phyloP scores from a whole-genome alignment of 2,797 vertebrate species.

The Epinephelus malabaricus region DNA sequence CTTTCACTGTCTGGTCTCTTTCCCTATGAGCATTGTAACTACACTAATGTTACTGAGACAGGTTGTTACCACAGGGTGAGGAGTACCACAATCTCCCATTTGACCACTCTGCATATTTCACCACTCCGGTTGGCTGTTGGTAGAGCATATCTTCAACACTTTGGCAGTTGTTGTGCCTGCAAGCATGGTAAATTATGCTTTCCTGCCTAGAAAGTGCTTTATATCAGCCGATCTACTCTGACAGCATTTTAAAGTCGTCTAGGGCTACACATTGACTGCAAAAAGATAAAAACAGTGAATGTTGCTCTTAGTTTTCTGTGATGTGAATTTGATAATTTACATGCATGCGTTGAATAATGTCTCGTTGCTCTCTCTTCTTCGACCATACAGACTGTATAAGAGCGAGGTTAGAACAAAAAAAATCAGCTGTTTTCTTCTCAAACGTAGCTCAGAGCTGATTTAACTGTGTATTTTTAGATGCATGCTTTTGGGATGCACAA shows the following conservation, averaged over 20 bases:
- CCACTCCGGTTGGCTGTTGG: conserved; percentile 52
- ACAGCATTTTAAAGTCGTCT: conserved; percentile 61
- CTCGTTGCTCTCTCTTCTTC: conserved; percentile 35
- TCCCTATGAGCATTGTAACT: conserved; percentile 25
- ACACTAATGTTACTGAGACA: not conserved
- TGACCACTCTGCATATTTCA: conserved; percentile 46
- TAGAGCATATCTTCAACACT: conserved; percentile 46
- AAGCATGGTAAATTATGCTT: conserved; percentile 57
- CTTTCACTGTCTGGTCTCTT: conserved; percentile 28
- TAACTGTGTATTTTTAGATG: conserved; percentile 59
- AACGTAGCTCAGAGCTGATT: conserved; percentile 31
- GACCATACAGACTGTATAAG: conserved; percentile 29
- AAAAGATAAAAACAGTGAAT: conserved; percentile 61
- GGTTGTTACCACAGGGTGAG: conserved; percentile 28
- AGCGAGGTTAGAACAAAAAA: conserved; percentile 52
- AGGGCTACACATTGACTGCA: conserved; percentile 70
- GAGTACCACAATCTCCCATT: conserved; percentile 26
- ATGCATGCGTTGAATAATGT: conserved; percentile 61
- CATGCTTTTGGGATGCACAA: conserved; percentile 63
- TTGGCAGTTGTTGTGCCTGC: conserved; percentile 65
- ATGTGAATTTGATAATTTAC: conserved; percentile 66
- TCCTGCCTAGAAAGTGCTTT: conserved; percentile 58
- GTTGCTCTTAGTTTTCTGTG: conserved; percentile 62
- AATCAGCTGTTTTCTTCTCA: conserved; percentile 20
- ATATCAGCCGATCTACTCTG: conserved; percentile 53